Evolutionary conservation across 37 sponge, comb jelly and placozoan genomes (phyloP), one percentile per base, ranked within the genome.

Genomic region (Corticium candelabrum): DNA sequence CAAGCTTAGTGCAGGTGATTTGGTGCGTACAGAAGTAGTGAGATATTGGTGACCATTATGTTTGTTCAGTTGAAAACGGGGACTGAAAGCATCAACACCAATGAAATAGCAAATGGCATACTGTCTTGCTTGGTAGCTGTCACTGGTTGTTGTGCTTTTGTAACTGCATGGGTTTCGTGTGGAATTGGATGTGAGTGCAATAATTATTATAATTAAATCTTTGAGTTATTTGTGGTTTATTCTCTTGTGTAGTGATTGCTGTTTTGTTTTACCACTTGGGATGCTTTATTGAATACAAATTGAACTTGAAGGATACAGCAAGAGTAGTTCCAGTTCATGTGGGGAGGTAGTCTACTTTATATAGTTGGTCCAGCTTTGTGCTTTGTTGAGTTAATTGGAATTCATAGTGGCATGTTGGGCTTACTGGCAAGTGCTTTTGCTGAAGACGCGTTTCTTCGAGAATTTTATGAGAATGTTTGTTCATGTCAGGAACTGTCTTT

Each of bases 51-150:
- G 11, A 50, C 21, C 21, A 50, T 50, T 50, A 50, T 50, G 11
- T 50, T 50, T 50, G 11, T 50, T 21, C 21, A 50, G 92, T 41
- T 89, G 1, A 75, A 84, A 30, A 84, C 41, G 37, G 86, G 83
- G 0, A 83, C 86, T 5, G 79, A 78, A 21, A 85, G 85, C 0
- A 79, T 93, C 41, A 93, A 93, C 82, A 87, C 93, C 15, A 94
- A 91, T 79, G 95, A 94, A 79, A 86, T 94, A 57, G 95, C 91
- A 36, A 94, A 94, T 79, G 89, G 91, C 4, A 77, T 94, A 4
- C 85, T 94, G 56, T 86, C 91, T 37, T 82, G 86, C 62, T 78
- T 94, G 76, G 95, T 94, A n/a, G 86, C 91, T 80, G 89, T 94
- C 83, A 90, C 95, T 0, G 84, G 91, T 4, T 78, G 82, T 69